These are phyloP conservation scores for Microcebus ravelobensis DNA, from an alignment of 2,113 vertebrate genomes.

Conservation along the genomic window DNA sequence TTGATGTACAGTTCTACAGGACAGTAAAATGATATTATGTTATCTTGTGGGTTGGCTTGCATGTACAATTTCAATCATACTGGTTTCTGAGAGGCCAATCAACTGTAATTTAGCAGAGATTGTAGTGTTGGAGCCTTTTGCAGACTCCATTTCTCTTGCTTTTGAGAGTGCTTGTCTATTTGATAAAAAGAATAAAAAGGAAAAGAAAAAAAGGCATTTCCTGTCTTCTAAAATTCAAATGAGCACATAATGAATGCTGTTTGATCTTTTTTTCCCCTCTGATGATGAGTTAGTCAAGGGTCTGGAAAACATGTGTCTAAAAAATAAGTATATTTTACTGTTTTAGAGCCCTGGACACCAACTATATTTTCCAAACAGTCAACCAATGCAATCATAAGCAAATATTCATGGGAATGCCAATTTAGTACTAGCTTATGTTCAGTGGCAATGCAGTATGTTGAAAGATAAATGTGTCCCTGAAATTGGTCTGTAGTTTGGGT, in stretches of 20 bases:
- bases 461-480: not conserved
- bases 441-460: not conserved
- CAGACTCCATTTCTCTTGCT: constrained; percentile 62
- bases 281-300: not conserved
- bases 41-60: constrained; percentile 41
- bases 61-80: constrained; percentile 68
- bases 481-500: constrained; percentile 2
- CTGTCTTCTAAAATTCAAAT: constrained; percentile 64
- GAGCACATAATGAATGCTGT: constrained; percentile 26
- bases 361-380: constrained; percentile 20
- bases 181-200: constrained; percentile 53
- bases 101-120: constrained; percentile 76
- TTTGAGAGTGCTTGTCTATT: constrained; percentile 64
- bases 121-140: constrained; percentile 40
- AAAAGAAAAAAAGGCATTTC: not conserved
- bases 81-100: constrained; percentile 69
- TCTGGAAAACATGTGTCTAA: constrained; percentile 3
- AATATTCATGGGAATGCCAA: not conserved
- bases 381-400: constrained; percentile 14
- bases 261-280: not conserved
- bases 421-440: constrained; percentile 14
- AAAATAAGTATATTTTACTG: constrained; percentile 28
- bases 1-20: constrained; percentile 19
- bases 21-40: constrained; percentile 20
- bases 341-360: not conserved